phyloP scores from a whole-genome alignment of 1,140 invertebrate genomes.

The Nixonia krombeini region DNA sequence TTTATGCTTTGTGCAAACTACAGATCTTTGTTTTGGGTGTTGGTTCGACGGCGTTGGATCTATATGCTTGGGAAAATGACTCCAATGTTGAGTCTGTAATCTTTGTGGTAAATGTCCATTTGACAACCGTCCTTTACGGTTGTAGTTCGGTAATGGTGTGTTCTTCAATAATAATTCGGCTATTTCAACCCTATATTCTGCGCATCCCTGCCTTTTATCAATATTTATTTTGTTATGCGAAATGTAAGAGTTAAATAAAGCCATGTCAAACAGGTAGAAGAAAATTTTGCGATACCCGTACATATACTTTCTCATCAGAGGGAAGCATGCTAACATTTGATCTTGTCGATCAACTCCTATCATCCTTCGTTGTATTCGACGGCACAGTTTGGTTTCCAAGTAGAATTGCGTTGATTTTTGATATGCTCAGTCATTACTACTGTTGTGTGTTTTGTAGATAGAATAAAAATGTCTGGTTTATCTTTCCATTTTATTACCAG shows the following conservation, averaged over 20 bases:
- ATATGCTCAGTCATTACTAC: too few relatives aligned
- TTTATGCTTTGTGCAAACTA: slow-evolving; percentile 18
- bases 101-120: slow-evolving; percentile 14
- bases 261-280: slow-evolving; percentile 18
- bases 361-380: too few relatives aligned
- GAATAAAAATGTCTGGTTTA: too few relatives aligned
- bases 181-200: slow-evolving; percentile 23
- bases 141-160: slow-evolving; percentile 11
- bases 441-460: too few relatives aligned
- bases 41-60: slow-evolving; percentile 19
- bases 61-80: slow-evolving; percentile 30
- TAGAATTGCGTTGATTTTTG: too few relatives aligned
- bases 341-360: too few relatives aligned
- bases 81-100: slow-evolving; percentile 16
- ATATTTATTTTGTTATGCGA: slow-evolving; percentile 18
- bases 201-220: slow-evolving; percentile 13
- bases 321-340: slow-evolving; percentile 19
- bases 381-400: too few relatives aligned
- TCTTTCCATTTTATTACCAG: too few relatives aligned
- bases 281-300: slow-evolving; percentile 23
- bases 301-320: slow-evolving; percentile 26
- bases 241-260: slow-evolving; percentile 25
- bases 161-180: slow-evolving; percentile 18
- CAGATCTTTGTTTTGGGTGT: slow-evolving; percentile 9
- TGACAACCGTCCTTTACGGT: slow-evolving; percentile 7